Base-by-base conservation (phyloP, 2,888 invertebrate genomes). In the Branchellion lobata region DNA sequence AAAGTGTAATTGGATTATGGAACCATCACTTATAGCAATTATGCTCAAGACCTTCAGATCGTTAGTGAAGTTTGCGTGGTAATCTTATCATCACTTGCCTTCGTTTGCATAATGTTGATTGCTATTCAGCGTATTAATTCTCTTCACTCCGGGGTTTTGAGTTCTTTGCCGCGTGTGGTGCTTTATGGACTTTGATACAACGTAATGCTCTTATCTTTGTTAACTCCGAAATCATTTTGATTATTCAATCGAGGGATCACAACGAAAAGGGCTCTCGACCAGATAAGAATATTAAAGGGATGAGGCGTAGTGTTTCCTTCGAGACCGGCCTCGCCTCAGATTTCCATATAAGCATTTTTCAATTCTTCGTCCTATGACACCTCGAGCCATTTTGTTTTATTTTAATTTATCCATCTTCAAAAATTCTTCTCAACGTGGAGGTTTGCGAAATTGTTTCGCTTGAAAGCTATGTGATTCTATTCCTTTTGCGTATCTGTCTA, bases 41-140 rank as follows among this genome's bases (percentile, higher is more conserved):
- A 75, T 75, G 53, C 29, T 53, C 21, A 40, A 21, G 31, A 51
- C 75, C 27, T 53, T 27, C 53, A 33, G 27, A 27, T 75, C 75
- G 51, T 53, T 53, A 75, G 51, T 40, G 27, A 21, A 29, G 47
- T 51, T 51, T 27, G 53, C 47, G 40, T 75, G 75, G 27, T 51
- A 51, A 75, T 53, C 24, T 29, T 53, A 75, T 75, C 47, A 31
- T 24, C 47, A 47, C 53, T n/a, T 51, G 11, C 29, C 40, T 31
- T 73, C 73, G 40, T 75, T 75, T 75, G 75, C 75, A 75, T 75
- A 75, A 75, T 75, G 75, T 14, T 24, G 51, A 75, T 75, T 75
- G 40, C 75, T 47, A 27, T 51, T 29, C 1, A 36, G 73, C 73
- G 27, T n/a, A 27, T 24, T 27, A 65, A 65, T 65, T 65, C 24